phyloP scores from a whole-genome alignment of 2,888 invertebrate species.

The Eumacrocentrus americanus region DNA sequence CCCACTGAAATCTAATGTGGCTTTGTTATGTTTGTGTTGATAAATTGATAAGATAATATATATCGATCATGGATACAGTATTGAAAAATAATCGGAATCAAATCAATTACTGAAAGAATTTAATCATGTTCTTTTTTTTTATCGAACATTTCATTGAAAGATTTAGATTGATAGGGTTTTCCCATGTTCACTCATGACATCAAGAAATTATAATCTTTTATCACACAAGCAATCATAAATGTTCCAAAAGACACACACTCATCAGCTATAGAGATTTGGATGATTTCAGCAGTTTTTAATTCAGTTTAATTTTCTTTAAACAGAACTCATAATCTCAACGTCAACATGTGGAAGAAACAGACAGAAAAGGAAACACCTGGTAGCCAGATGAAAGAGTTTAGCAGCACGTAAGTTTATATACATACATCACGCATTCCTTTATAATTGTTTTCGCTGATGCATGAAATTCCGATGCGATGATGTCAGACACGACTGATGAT shows the following conservation, averaged over 20 bases:
- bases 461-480: not conserved
- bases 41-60: not conserved
- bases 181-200: too few relatives aligned
- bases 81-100: not conserved
- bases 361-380: constrained; percentile 38
- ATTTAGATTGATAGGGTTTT: not conserved
- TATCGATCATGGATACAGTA: not conserved
- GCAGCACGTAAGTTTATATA: constrained; percentile 51
- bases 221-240: not conserved
- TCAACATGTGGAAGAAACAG: constrained; percentile 40
- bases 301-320: constrained; percentile 6
- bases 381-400: constrained; percentile 52
- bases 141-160: not conserved
- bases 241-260: too few relatives aligned
- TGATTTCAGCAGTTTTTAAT: not conserved
- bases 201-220: not conserved
- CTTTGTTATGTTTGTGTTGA: not conserved
- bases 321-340: constrained; percentile 43
- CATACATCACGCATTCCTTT: too few relatives aligned
- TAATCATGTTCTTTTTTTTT: not conserved
- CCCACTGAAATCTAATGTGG: not conserved
- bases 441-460: not conserved
- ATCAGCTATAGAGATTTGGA: too few relatives aligned
- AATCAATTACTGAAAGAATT: not conserved
- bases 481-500: too few relatives aligned